Percentiles rank a stretch among this genome's conserved stretches.
Conservation (phyloP, 2,113 vertebrate species). For the Ceuthmochares aereus region DNA sequence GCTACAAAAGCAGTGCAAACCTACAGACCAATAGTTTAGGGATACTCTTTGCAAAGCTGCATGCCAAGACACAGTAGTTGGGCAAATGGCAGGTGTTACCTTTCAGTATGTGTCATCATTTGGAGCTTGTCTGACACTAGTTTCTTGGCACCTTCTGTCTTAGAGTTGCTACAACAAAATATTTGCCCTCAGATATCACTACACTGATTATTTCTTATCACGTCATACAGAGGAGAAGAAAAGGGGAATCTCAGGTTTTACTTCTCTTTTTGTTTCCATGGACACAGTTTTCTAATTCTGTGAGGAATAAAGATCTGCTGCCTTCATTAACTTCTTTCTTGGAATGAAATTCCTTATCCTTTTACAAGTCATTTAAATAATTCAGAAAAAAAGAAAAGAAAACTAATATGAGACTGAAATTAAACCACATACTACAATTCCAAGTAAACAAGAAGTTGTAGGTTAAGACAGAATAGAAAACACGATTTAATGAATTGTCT, state of each 20-base stretch:
- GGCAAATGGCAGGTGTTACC: not conserved
- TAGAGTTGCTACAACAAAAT: constrained; percentile 41
- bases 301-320: constrained; percentile 70
- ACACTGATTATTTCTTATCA: constrained; percentile 53
- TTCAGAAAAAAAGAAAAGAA: constrained; percentile 43
- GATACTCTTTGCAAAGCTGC: not conserved
- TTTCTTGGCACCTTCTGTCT: constrained; percentile 39
- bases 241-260: constrained; percentile 65
- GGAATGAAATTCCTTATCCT: constrained; percentile 55
- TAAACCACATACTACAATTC: constrained; percentile 9
- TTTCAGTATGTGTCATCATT: constrained; percentile 1
- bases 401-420: constrained; percentile 48
- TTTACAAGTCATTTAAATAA: constrained; percentile 67
- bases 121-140: not conserved
- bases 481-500: constrained; percentile 4
- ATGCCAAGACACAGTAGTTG: not conserved
- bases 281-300: constrained; percentile 78
- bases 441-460: constrained; percentile 3
- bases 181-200: constrained; percentile 68
- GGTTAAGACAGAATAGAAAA: constrained; percentile 15
- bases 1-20: not conserved
- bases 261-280: constrained; percentile 81
- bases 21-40: not conserved
- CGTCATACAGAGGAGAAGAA: constrained; percentile 26
- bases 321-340: constrained; percentile 74